Evolutionary conservation across 2,888 invertebrate genomes (phyloP), one percentile per base, ranked within the genome.

Genomic region (Drosophila mimetica): DNA sequence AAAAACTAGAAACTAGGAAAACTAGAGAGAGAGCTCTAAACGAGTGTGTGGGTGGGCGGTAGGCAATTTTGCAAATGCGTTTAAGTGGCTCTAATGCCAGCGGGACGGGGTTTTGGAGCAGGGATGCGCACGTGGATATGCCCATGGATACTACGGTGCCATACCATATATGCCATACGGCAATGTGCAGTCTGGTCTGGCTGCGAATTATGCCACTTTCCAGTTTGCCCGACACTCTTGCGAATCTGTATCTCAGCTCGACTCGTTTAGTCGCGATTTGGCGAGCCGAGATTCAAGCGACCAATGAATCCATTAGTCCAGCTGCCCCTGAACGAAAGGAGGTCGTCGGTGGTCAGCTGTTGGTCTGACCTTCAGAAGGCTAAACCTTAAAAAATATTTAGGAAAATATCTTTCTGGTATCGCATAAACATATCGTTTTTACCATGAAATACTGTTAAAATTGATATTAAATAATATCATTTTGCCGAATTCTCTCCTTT

Each of bases 41-140:
- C 63, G 63, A 60, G 37, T 72, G 81, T 78, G 86, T 82, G 87
- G 77, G 86, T 78, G 76, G 52, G 41, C 67, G 66, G 78, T 71
- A 70, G 76, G 75, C 88, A 84, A 84, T 88, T 84, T 86, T 32
- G 82, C 83, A 84, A 84, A 84, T 88, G 88, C 88, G 80, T 88
- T 88, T 84, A 84, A 84, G 84, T 84, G 84, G 72, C 74, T 71
- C 83, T 84, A 84, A 84, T 88, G 86, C 86, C 72, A 72, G 88
- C 84, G 84, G 88, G 84, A 74, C 79, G 88, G 69, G 86, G 86
- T 64, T 46, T 53, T 41, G 30, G 34, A 37, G 72, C 54, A 61
- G 54, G 66, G 59, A 59, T 51, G 69, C 82, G 84, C 84, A 84
- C 84, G 88, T 84, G 84, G 84, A 87, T 84, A 79, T 71, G 30